Base-by-base conservation (phyloP, 2,113 vertebrate species). In the Cyphomyrus discorhynchus region DNA sequence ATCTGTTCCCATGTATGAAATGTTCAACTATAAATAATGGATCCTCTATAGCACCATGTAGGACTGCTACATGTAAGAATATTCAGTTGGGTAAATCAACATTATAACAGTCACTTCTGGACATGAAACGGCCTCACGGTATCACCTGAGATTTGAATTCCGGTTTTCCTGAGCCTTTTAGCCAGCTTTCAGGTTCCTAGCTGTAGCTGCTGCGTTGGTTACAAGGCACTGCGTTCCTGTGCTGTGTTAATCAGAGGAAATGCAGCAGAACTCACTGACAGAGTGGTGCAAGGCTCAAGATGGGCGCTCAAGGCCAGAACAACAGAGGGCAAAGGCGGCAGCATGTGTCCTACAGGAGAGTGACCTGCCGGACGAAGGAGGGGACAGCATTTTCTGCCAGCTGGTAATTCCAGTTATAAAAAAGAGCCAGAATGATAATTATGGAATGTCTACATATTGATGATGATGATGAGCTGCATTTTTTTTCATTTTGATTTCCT, bases 201-300 rank as follows among this genome's bases (percentile, higher is more conserved):
- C 31, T 39, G 27, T 19, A 7, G 5, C 31, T 11, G 13, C 27
- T 35, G 31, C 35, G 5, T 86, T 17, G 27, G 11, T 52, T 35
- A 86, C 27, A 24, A 47, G 31, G 86, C 31, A 56, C 31, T 58
- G n/a, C 8, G 3, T 21, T 58, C 2, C 1, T 11, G 17, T 87
- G 84, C 49, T 35, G 47, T 50, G 27, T 70, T 92, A 92, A 53
- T 17, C 94, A 99, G 98, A 97, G 92, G 96, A 97, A 91, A 96
- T 95, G 80, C 96, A 97, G 56, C 96, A 97, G 93, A 97, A 92
- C 8, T 95, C 93, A 19, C 94, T 98, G 88, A 96, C 93, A 3
- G 96, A 98, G 89, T 98, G 97, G 97, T 98, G 96, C 91, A 95
- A 96, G 45, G 94, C 94, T 77, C 95, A 93, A 90, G 96, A 95